Percentiles rank a stretch among this genome's conserved stretches.
Evolutionary conservation across 2,113 vertebrate genomes (phyloP).

Genomic region (Antigone vipio): DNA sequence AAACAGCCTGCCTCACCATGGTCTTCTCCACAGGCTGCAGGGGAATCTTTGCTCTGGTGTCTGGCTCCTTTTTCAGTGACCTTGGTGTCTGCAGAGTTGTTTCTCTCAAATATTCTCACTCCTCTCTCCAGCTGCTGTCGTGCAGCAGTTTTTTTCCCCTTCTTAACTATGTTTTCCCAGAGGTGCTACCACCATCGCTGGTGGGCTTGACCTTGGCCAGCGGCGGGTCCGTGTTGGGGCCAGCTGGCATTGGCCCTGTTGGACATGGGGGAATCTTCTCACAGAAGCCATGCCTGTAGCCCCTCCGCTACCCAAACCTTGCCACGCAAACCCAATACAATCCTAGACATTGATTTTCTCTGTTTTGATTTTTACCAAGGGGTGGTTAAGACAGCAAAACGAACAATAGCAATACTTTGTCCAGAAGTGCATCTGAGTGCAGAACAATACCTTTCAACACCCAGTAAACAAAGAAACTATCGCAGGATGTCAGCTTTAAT

Average conservation of each 20-base stretch:
- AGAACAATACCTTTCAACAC: neutral
- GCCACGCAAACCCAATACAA: neutral
- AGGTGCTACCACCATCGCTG: fast-evolving
- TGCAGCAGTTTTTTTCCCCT: neutral
- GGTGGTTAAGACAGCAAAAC: neutral
- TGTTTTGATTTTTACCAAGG: neutral
- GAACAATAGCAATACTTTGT: neutral
- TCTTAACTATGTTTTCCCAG: neutral
- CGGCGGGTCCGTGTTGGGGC: fast-evolving
- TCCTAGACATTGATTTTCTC: neutral
- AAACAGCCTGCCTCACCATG: neutral
- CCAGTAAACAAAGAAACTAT: neutral
- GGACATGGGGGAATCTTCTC: neutral
- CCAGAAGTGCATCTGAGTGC: neutral
- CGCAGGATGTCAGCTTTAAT: neutral
- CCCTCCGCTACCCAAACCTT: neutral
- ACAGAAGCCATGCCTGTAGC: neutral
- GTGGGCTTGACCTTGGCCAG: neutral
- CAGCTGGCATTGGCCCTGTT: fast-evolving
- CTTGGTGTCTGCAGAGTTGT: neutral
- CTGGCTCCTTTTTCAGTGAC: neutral
- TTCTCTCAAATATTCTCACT: neutral
- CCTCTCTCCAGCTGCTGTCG: neutral
- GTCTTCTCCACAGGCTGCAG: neutral
- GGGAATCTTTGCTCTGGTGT: fast-evolving